Conservation (phyloP, 2,888 invertebrate genomes). For the Caenorhabditis sp. region DNA sequence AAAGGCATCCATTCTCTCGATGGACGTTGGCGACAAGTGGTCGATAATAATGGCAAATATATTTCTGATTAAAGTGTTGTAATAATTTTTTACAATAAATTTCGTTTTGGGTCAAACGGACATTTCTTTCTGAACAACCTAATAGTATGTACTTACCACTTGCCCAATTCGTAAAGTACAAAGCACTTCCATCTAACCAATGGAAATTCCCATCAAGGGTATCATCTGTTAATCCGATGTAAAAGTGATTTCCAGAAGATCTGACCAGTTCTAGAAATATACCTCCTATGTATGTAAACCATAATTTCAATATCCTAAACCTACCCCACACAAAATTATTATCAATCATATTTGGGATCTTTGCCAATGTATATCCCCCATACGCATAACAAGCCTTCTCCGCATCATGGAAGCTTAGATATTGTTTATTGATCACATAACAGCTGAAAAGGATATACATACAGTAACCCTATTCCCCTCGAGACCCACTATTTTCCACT, state of each 20-base stretch:
- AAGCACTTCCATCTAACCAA: conserved; percentile 30
- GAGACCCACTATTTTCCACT: too few relatives aligned
- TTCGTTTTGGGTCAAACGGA: too few relatives aligned
- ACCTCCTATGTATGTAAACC: too few relatives aligned
- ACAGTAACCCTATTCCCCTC: too few relatives aligned
- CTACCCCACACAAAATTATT: conserved; percentile 28
- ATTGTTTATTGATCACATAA: neutral
- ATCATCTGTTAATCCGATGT: conserved; percentile 29
- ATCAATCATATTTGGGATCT: conserved; percentile 27
- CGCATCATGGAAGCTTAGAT: conserved; percentile 20
- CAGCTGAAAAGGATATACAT: too few relatives aligned
- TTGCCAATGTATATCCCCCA: conserved; percentile 30
- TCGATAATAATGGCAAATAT: too few relatives aligned
- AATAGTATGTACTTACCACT: conserved; percentile 7
- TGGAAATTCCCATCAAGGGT: conserved; percentile 24
- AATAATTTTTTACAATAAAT: too few relatives aligned
- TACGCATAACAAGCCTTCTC: conserved; percentile 32
- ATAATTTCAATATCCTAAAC: too few relatives aligned
- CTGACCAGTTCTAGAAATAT: conserved; percentile 1
- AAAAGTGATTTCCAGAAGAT: conserved; percentile 13
- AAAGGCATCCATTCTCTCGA: too few relatives aligned
- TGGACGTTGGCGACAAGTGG: too few relatives aligned
- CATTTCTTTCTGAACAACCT: too few relatives aligned
- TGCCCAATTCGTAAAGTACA: conserved; percentile 24
- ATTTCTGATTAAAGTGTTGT: too few relatives aligned